Conservation (phyloP, 2,113 vertebrate species). For the Cryptomyrus ogoouensis region DNA sequence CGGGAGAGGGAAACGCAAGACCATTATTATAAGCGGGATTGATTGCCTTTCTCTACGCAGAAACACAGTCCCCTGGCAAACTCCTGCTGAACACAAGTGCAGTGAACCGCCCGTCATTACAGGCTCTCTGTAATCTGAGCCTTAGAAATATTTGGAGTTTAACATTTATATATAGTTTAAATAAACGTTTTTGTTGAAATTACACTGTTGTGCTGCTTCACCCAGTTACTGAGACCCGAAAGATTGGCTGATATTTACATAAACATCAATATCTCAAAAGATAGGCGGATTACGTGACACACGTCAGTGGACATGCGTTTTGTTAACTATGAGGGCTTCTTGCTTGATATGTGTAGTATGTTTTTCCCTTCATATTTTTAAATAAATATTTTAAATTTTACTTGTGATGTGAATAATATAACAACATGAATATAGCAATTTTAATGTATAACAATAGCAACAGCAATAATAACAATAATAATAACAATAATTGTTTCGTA, state of each 20-base stretch:
- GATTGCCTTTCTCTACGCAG: constrained; percentile 75
- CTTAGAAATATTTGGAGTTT: constrained; percentile 71
- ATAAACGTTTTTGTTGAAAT: constrained; percentile 32
- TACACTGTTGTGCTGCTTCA: not conserved
- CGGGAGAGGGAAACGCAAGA: constrained; percentile 64
- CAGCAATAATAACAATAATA: not conserved
- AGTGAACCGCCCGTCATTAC: constrained; percentile 59
- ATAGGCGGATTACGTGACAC: not conserved
- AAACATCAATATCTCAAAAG: not conserved
- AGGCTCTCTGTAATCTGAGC: constrained; percentile 60
- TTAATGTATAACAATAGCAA: not conserved
- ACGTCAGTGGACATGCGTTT: not conserved
- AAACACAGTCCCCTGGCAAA: constrained; percentile 66
- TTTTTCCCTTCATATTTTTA: not conserved
- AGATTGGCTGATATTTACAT: not conserved
- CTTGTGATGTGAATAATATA: not conserved
- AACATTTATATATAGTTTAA: constrained; percentile 75
- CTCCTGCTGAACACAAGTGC: constrained; percentile 56
- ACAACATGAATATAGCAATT: not conserved
- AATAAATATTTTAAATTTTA: not conserved
- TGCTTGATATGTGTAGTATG: not conserved
- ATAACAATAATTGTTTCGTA: not conserved
- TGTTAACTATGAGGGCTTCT: not conserved
- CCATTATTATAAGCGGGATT: constrained; percentile 60
- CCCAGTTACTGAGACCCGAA: not conserved